phyloP scores from a whole-genome alignment of 2,113 vertebrate species.

The Morone saxatilis region DNA sequence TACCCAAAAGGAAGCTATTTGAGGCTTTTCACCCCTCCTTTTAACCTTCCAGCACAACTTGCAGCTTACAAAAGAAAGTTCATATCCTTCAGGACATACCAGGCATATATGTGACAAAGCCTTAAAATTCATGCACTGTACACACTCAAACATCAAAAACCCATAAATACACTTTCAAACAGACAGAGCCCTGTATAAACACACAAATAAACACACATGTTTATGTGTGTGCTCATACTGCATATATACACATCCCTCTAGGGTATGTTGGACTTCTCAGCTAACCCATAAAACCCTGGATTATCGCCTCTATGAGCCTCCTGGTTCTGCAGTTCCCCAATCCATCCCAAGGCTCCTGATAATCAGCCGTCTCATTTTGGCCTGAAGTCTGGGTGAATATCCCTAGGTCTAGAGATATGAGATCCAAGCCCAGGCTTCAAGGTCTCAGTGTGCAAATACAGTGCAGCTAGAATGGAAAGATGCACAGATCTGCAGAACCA shows the following conservation, averaged over 20 bases:
- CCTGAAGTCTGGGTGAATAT: conserved; percentile 63
- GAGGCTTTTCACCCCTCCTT: conserved; percentile 2
- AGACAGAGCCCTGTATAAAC: conserved; percentile 24
- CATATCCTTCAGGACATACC: conserved; percentile 21
- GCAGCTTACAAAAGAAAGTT: conserved; percentile 21
- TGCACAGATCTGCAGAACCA: conserved; percentile 31
- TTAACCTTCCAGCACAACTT: background rate
- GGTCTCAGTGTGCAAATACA: conserved; percentile 59
- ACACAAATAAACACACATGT: conserved; percentile 15
- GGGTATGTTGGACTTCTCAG: conserved; percentile 53
- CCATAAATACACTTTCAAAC: conserved; percentile 15
- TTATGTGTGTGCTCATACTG: background rate
- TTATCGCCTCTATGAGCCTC: conserved; percentile 66
- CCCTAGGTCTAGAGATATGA: conserved; percentile 59
- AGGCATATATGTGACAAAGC: conserved; percentile 13
- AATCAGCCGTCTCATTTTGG: conserved; percentile 73
- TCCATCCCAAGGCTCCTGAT: conserved; percentile 68
- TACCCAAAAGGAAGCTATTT: conserved; percentile 23
- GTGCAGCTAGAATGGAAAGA: conserved; percentile 45
- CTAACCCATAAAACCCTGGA: conserved; percentile 65
- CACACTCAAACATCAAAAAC: conserved; percentile 6
- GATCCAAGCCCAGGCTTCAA: conserved; percentile 66
- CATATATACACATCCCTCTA: conserved; percentile 50
- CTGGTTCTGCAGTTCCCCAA: conserved; percentile 54
- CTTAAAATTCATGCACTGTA: conserved; percentile 20